A percentile compares a stretch with the other conserved stretches of the same genome.
phyloP scores from a whole-genome alignment of 2,113 vertebrate genomes.

The Ophthalmolycus amberensis region DNA sequence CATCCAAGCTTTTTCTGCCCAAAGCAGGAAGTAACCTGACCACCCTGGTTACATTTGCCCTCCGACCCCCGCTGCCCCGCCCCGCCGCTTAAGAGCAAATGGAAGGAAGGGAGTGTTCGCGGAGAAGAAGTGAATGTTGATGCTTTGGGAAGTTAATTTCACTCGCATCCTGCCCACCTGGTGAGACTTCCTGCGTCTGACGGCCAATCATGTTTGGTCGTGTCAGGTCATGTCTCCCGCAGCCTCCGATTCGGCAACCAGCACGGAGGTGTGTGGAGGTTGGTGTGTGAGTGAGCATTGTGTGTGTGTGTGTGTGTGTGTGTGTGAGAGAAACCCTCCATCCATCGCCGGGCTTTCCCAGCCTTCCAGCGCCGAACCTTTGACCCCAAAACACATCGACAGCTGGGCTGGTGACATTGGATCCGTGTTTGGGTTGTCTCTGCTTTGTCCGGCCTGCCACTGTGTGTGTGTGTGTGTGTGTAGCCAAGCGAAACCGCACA shows the following conservation, averaged over 20 bases:
- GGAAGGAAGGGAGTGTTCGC: constrained; percentile 55
- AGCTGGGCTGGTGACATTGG: constrained; percentile 76
- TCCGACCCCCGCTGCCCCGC: constrained; percentile 21
- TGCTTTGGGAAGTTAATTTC: constrained; percentile 55
- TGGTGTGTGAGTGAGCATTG: constrained; percentile 7
- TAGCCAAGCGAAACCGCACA: constrained; percentile 49
- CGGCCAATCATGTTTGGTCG: constrained; percentile 44
- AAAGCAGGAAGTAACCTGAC: constrained; percentile 61
- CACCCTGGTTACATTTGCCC: constrained; percentile 34
- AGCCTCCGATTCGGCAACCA: constrained; percentile 44
- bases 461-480: constrained; percentile 36
- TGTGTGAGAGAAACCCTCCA: constrained; percentile 2
- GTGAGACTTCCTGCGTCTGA: constrained; percentile 54
- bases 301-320: constrained; percentile 13
- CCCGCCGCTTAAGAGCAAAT: background rate
- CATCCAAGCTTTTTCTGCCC: constrained; percentile 11
- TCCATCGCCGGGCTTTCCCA: constrained; percentile 65
- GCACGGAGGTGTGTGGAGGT: constrained; percentile 17
- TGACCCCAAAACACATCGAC: constrained; percentile 77
- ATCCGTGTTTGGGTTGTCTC: constrained; percentile 81
- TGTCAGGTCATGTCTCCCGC: constrained; percentile 66
- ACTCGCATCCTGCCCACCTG: constrained; percentile 74
- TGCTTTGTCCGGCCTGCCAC: constrained; percentile 69
- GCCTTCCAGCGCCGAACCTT: constrained; percentile 63
- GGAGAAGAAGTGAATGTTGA: constrained; percentile 43